Evolutionary conservation across 92 coral and sea anemone species (phyloP), one percentile per base, ranked within the genome.

Genomic region (Parazoanthus darwini): DNA sequence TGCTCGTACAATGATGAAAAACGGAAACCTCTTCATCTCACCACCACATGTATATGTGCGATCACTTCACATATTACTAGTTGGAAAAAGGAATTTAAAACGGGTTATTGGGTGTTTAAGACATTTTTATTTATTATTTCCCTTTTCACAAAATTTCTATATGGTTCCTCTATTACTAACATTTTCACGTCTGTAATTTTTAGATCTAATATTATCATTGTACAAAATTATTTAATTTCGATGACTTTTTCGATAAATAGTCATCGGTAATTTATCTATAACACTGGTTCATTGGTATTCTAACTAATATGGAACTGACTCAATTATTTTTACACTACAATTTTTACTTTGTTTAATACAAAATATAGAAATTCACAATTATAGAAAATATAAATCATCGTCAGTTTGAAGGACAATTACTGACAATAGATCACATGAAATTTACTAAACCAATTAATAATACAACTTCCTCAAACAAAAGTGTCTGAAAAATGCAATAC

Each of bases 241-340:
- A 80, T 54, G 63, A 9, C 35, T 78, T 25, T 44, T 54, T 54
- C 59, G 14, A 6, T 22, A 43, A 16, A 16, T 35, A 18, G 14
- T 70, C 77, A 68, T 71, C 14, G 26, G 43, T 68, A 68, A 82
- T 42, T 84, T 39, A 83, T 83, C 87, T 70, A 71, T 66, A 71
- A 29, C 25, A 83, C 25, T 35, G 58, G 50, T 22, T 63, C 54
- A 82, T 66, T 82, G 56, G 86, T 43, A 39, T 23, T 25, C 77
- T 84, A 46, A 48, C 65, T 35, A 50, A 84, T 71, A 84, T 68
- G 39, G 6, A 35, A 20, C 33, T 29, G 33, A 29, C 77, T 66
- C 13, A 82, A 66, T 82, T 82, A 42, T 82, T 58, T 82, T 82
- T 82, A 66, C 86, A 82, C 46, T 63, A 82, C 25, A 22, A 67